These are phyloP conservation scores for Lepidonotus clava DNA, from an alignment of 2,888 invertebrate species.

Conservation along the genomic window DNA sequence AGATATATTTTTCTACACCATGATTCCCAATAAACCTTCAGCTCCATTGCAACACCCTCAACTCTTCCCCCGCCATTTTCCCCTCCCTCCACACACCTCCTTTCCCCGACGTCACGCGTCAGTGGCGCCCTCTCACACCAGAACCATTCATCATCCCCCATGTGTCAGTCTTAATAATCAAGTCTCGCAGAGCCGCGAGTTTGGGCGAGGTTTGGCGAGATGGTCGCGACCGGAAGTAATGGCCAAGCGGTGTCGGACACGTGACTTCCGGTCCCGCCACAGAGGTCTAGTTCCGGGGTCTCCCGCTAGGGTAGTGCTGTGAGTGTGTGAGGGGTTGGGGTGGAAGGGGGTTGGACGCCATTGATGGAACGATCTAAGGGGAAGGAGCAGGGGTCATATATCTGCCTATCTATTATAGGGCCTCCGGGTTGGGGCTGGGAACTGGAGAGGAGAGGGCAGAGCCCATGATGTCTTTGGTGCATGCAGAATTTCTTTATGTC, in stretches of 20 bases:
- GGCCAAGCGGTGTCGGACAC: constrained; percentile 1
- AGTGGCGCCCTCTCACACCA: not conserved
- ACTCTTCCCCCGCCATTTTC: no score
- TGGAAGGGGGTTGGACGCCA: not conserved
- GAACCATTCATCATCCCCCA: not conserved
- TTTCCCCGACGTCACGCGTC: no score
- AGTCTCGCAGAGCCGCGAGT: not conserved
- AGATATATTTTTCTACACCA: no score
- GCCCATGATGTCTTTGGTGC: no score
- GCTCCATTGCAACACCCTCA: no score
- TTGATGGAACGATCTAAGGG: not conserved
- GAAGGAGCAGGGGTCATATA: not conserved
- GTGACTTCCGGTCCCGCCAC: constrained; percentile 3
- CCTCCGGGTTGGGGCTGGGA: no score
- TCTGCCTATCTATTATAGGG: no score
- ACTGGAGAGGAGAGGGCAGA: no score
- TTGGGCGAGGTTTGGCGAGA: not conserved
- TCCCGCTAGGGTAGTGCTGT: not conserved
- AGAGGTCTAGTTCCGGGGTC: no score
- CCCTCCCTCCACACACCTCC: no score
- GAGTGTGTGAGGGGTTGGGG: not conserved
- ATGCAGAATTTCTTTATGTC: no score
- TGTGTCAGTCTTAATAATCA: not conserved
- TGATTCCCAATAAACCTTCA: no score
- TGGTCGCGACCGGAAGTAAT: not conserved